Evolutionary conservation across 2,888 invertebrate genomes (phyloP), one percentile per base, ranked within the genome.

Genomic region (Unio pictorum): DNA sequence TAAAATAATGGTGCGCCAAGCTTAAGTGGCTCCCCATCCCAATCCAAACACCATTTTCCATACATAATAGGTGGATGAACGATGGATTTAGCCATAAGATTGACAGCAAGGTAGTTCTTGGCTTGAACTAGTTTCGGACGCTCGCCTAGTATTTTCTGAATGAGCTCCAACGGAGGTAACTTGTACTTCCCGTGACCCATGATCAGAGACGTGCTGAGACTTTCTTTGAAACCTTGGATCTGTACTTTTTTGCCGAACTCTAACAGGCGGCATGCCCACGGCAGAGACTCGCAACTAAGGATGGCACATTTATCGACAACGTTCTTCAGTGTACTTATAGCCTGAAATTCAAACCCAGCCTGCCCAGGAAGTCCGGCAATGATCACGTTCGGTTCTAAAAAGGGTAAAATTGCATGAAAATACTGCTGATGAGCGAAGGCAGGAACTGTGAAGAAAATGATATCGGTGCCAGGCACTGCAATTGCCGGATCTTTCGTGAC

Each of bases 391-490:
- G 80, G 78, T 55, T 82, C 71, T 1, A 86, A 54, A 61, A 78
- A 74, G 6, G 81, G 78, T 45, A 73, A 69, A 34, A 86, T 76
- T 7, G 78, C 81, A 30, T 75, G 65, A 54, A 86, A 78, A 68
- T 86, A 86, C 61, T 77, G 73, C 57, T 76, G 78, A 69, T 86
- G 86, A 3, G 85, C 86, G 66, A 86, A 86, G 0, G 85, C 86
- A 17, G 86, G 86, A 1, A 86, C 85, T 0, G 80, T 78, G 61
- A 86, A 75, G 34, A 84, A 81, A 18, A 86, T 74, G 26, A 83
- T 73, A 61, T 82, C 80, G 3, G 78, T 81, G 8, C 84, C 84
- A 2, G 79, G 73, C 61, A 81, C 78, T 0, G 80, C 85, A 23
- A 64, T 67, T 7, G 64, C 69, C 0, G 86, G 80, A 62, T 84